Percentiles rank a stretch among this genome's conserved stretches.
Evolutionary conservation across 2,888 invertebrate genomes (phyloP).

Genomic region (Microctonus brassicae): DNA sequence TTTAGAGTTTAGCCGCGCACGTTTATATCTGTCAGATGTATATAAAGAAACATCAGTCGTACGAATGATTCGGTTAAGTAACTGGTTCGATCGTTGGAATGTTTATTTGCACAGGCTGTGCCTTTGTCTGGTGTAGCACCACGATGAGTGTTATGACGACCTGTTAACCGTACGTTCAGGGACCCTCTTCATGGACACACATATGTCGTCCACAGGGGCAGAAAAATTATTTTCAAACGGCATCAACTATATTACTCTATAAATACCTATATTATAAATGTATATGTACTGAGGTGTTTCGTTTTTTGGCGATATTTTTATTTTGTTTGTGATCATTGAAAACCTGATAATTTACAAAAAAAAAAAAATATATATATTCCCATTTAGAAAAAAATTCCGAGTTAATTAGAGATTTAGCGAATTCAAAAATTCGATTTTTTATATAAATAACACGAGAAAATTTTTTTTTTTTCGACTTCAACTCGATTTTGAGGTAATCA

Average conservation of each 20-base stretch:
- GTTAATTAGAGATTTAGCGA: too few species aligned
- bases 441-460: too few species aligned
- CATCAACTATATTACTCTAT: conserved; percentile 21
- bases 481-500: too few species aligned
- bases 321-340: too few species aligned
- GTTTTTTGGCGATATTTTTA: too few species aligned
- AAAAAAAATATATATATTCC: too few species aligned
- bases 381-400: too few species aligned
- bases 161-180: conserved; percentile 55
- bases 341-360: too few species aligned
- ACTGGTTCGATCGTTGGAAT: conserved; percentile 69
- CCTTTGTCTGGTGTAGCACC: conserved; percentile 58
- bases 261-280: too few species aligned
- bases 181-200: conserved; percentile 48
- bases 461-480: too few species aligned
- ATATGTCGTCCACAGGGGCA: conserved; percentile 52
- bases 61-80: conserved; percentile 60
- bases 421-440: too few species aligned
- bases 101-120: conserved; percentile 66
- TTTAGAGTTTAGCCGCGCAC: neutral
- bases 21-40: neutral
- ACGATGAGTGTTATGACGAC: conserved; percentile 67
- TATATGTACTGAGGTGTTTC: too few species aligned
- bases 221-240: conserved; percentile 42
- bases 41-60: neutral